Conservation (phyloP, 2,797 vertebrate genomes). For the Glossophaga mutica region DNA sequence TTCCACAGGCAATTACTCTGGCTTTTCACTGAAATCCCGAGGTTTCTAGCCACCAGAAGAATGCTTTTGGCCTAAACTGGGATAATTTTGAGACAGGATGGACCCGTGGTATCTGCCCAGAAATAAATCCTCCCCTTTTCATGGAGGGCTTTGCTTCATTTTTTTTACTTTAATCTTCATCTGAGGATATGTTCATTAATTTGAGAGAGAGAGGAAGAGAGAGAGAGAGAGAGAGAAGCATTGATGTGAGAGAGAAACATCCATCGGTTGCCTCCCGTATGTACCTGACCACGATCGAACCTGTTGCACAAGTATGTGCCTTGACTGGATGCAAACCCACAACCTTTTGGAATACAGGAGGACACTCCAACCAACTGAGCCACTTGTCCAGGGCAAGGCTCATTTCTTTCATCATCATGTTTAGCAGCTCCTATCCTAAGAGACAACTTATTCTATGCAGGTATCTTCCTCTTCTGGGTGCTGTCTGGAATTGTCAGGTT, state of each 20-base stretch:
- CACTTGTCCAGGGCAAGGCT: background rate
- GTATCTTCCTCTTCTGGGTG: constrained; percentile 35
- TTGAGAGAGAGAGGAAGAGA: background rate
- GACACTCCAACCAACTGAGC: background rate
- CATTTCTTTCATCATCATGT: background rate
- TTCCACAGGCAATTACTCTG: background rate
- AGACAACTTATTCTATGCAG: constrained; percentile 40
- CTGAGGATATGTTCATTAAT: background rate
- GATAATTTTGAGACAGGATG: background rate
- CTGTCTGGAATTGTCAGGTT: constrained; percentile 44
- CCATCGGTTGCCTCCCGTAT: background rate
- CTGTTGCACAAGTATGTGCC: background rate
- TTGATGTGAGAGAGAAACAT: background rate
- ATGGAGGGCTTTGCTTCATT: background rate
- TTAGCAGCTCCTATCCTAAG: background rate
- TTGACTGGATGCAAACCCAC: background rate
- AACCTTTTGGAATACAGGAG: background rate
- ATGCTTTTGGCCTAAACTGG: background rate
- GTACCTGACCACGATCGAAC: background rate
- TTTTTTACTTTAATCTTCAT: background rate
- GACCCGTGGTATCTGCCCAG: background rate
- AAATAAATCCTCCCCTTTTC: background rate
- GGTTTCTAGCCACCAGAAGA: background rate
- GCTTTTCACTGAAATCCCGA: background rate
- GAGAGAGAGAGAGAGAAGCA: background rate